Conservation (phyloP, 23 tunicate genomes). For the Diplosoma virens region DNA sequence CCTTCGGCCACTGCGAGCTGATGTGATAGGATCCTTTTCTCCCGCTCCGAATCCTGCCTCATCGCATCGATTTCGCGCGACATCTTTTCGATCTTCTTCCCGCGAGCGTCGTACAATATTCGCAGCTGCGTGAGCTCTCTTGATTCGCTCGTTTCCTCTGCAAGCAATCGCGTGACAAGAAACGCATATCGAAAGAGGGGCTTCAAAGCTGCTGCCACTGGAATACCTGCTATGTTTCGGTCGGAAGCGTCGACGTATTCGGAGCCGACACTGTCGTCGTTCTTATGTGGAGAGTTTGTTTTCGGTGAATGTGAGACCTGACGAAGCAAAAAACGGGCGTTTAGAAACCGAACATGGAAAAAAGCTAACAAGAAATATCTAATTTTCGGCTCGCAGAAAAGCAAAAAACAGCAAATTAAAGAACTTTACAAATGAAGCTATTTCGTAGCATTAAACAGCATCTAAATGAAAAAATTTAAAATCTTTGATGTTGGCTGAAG, state of each 20-base stretch:
- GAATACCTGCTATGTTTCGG: conserved; percentile 32
- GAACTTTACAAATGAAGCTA: too few relatives aligned
- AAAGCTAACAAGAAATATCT: too few relatives aligned
- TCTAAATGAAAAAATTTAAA: too few relatives aligned
- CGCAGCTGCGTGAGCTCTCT: conserved; percentile 75
- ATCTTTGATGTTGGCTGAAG: too few relatives aligned
- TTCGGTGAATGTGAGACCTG: conserved; percentile 10
- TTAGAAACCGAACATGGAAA: too few relatives aligned
- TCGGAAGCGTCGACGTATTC: conserved; percentile 63
- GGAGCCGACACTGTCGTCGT: conserved; percentile 59
- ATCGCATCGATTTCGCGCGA: conserved; percentile 58
- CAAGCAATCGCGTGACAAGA: not conserved
- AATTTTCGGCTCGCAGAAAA: too few relatives aligned
- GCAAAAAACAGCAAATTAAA: too few relatives aligned
- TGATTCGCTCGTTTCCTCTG: conserved; percentile 17
- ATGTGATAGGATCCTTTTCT: conserved; percentile 72
- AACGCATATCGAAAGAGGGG: not conserved
- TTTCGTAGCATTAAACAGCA: too few relatives aligned
- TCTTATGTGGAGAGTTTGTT: conserved; percentile 10
- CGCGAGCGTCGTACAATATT: conserved; percentile 82
- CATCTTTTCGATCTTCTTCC: conserved; percentile 69
- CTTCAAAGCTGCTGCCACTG: not conserved
- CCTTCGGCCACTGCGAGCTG: conserved; percentile 90
- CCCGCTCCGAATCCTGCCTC: conserved; percentile 53
- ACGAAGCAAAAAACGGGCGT: too few relatives aligned